Evolutionary conservation across 2,888 invertebrate genomes (phyloP).

Genomic region (Pyrochroa serraticornis): DNA sequence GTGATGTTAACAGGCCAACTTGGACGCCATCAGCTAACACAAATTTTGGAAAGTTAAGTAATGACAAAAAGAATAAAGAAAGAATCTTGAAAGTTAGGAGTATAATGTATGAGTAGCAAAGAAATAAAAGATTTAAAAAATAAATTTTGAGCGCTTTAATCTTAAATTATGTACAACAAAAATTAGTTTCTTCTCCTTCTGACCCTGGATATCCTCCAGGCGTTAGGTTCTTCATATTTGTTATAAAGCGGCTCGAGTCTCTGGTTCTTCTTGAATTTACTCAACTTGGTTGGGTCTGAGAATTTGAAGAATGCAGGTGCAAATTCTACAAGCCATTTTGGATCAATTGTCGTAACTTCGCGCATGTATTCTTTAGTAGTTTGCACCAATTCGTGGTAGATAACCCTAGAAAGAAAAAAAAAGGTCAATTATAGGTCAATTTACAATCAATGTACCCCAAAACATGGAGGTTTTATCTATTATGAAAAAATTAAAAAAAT

Average conservation of each 20-base stretch:
- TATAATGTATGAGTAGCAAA: slow-evolving; percentile 13
- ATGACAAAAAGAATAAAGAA: background rate
- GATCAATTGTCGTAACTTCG: slow-evolving; percentile 95
- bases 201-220: slow-evolving; percentile 97
- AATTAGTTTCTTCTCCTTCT: slow-evolving; percentile 82
- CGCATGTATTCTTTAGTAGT: slow-evolving; percentile 99
- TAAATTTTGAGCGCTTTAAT: slow-evolving; percentile 6
- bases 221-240: slow-evolving; percentile 98
- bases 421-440: no score
- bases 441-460: no score
- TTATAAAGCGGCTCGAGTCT: slow-evolving; percentile 96
- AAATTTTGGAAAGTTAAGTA: background rate
- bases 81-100: slow-evolving; percentile 9
- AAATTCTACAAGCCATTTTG: slow-evolving; percentile 98
- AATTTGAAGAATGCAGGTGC: slow-evolving; percentile 99
- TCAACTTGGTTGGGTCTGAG: slow-evolving; percentile 97
- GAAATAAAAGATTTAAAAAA: slow-evolving; percentile 1
- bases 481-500: no score
- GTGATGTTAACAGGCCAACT: background rate
- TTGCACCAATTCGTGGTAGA: slow-evolving; percentile 97
- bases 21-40: slow-evolving; percentile 14
- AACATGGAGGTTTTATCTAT: no score
- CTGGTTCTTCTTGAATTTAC: slow-evolving; percentile 99
- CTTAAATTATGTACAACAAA: slow-evolving; percentile 11
- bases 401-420: slow-evolving; percentile 74